Evolutionary conservation across 2,888 invertebrate species (phyloP).

Genomic region (Boloria euphrosyne): DNA sequence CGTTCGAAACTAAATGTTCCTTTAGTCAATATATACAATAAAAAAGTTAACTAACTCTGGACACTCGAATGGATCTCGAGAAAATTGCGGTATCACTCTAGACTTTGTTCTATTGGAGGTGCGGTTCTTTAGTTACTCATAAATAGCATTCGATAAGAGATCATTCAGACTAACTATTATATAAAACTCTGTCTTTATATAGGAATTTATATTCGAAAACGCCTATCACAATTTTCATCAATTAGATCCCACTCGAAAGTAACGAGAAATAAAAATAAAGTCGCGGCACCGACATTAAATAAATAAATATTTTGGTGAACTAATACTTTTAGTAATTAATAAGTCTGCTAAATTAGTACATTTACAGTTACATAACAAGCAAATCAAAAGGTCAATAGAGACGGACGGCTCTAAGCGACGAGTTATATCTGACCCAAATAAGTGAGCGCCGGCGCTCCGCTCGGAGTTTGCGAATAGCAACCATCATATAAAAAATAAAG

Average conservation of each 20-base stretch:
- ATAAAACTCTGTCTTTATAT: slow-evolving; percentile 27
- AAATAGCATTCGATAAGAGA: slow-evolving; percentile 31
- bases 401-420: slow-evolving; percentile 39
- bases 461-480: slow-evolving; percentile 2
- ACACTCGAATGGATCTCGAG: slow-evolving; percentile 39
- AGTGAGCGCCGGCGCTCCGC: neutral
- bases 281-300: slow-evolving; percentile 50
- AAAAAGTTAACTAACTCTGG: slow-evolving; percentile 44
- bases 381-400: slow-evolving; percentile 35
- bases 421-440: slow-evolving; percentile 24
- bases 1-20: slow-evolving; percentile 62
- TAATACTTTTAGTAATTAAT: slow-evolving; percentile 70
- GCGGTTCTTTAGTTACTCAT: neutral
- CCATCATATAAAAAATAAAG: slow-evolving; percentile 4
- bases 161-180: slow-evolving; percentile 31
- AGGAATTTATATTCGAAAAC: slow-evolving; percentile 31
- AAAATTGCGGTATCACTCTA: slow-evolving; percentile 36
- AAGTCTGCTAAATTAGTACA: slow-evolving; percentile 62
- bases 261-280: slow-evolving; percentile 45
- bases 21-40: slow-evolving; percentile 71
- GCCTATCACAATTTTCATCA: slow-evolving; percentile 51
- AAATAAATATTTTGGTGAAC: slow-evolving; percentile 75
- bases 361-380: slow-evolving; percentile 42
- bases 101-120: slow-evolving; percentile 20
- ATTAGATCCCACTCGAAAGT: slow-evolving; percentile 51